Base-by-base conservation (phyloP, 92 coral and sea anemone genomes). In the Parazoanthus swiftii region DNA sequence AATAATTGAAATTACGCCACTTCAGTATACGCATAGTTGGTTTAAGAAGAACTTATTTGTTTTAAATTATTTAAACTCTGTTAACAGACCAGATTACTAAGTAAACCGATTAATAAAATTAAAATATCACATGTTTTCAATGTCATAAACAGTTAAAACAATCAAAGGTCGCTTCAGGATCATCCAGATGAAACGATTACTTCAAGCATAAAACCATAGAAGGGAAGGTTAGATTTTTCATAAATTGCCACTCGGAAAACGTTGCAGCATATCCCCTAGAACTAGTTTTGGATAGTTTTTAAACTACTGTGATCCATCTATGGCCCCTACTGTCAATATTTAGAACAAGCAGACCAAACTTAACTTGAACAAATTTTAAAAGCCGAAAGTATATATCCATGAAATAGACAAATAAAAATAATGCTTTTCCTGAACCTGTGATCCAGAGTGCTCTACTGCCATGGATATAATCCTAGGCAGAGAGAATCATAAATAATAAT, bases 291-390 rank as follows among this genome's bases (percentile, higher is more conserved):
- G 58, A 51, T 51, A 51, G 33, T 51, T 51, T 51, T 51, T 51
- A 51, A 51, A 9, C 58, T 51, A 15, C 58, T 51, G 79, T 74
- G 79, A 74, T 74, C n/a, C 79, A 74, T 74, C 79, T 74, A 74
- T 74, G 79, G 79, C 79, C 79, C 79, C 21, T 74, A 51, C 79
- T 75, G 50, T 75, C 79, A 75, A 75, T 78, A 78, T 78, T 78
- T 78, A 78, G 81, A 78, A 78, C 81, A 78, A 78, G 81, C 58
- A 78, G 63, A 78, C 58, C 81, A 2, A 78, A 78, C 63, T 78
- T 78, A 78, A 78, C 58, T 78, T 65, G 37, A 78, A 78, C 81
- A 78, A 78, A 78, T 78, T 78, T 44, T 48, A 48, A 43, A 43
- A 78, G 66, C 81, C 63, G 81, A 44, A 43, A 43, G 25, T 43